Percentiles rank a stretch among this genome's conserved stretches.
Evolutionary conservation across 2,113 vertebrate species (phyloP).

Genomic region (Clarias gariepinus): DNA sequence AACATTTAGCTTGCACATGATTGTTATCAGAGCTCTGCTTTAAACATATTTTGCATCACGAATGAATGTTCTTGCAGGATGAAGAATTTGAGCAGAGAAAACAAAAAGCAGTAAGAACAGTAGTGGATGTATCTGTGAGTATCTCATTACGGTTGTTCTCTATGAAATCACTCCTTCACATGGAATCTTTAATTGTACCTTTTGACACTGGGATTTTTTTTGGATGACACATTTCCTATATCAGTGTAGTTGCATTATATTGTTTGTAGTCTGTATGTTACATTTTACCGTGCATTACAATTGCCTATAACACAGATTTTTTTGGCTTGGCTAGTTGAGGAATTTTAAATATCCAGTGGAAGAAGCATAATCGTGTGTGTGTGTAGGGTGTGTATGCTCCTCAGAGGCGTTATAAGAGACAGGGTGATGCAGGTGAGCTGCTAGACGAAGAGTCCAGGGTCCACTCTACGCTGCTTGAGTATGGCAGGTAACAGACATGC

Average conservation of each 20-base stretch:
- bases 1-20: not conserved
- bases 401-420: slow-evolving; percentile 87
- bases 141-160: slow-evolving; percentile 7
- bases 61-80: slow-evolving; percentile 73
- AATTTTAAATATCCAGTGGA: not conserved
- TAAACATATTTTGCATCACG: not conserved
- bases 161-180: not conserved
- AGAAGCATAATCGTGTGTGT: not conserved
- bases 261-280: not conserved
- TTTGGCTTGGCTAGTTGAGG: not conserved
- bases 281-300: not conserved
- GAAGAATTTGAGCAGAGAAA: slow-evolving; percentile 85
- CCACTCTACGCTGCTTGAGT: slow-evolving; percentile 91
- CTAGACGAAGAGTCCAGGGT: slow-evolving; percentile 92
- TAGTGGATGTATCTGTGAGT: slow-evolving; percentile 85
- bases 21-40: not conserved
- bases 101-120: slow-evolving; percentile 77
- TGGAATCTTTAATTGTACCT: not conserved
- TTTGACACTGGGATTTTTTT: not conserved
- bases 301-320: not conserved
- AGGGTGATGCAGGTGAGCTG: slow-evolving; percentile 81
- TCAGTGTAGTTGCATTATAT: not conserved
- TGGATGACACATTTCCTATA: not conserved
- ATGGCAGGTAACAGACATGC: slow-evolving; percentile 76
- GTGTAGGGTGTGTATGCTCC: slow-evolving; percentile 91